Conservation (phyloP, 2,888 invertebrate genomes). For the Augiades crinisus region DNA sequence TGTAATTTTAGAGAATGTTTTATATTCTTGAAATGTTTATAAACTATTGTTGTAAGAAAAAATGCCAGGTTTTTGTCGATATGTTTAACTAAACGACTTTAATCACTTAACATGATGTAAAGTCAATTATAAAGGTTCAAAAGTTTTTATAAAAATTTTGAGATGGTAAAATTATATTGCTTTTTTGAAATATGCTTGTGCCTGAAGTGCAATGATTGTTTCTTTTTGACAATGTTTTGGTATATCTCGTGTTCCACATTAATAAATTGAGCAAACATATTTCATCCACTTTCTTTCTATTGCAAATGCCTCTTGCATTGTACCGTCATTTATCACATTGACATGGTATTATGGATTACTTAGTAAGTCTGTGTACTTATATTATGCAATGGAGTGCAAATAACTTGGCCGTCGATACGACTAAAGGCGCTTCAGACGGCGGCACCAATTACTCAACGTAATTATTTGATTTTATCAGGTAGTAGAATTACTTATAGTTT, state of each 20-base stretch:
- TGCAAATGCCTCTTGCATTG: too few relatives aligned
- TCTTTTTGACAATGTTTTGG: slow-evolving; percentile 34
- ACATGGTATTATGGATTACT: too few relatives aligned
- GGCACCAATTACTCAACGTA: too few relatives aligned
- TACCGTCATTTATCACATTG: too few relatives aligned
- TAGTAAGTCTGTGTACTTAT: too few relatives aligned
- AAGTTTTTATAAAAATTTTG: slow-evolving; percentile 50
- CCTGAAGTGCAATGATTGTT: slow-evolving; percentile 52
- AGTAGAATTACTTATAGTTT: too few relatives aligned
- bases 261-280: slow-evolving; percentile 31
- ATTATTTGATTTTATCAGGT: too few relatives aligned
- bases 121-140: slow-evolving; percentile 73
- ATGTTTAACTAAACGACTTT: slow-evolving; percentile 43
- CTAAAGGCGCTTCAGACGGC: too few relatives aligned
- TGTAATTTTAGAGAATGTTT: slow-evolving; percentile 67
- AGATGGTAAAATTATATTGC: slow-evolving; percentile 39
- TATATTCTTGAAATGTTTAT: slow-evolving; percentile 51
- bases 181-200: slow-evolving; percentile 58
- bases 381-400: too few relatives aligned
- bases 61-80: slow-evolving; percentile 29
- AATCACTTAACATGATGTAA: slow-evolving; percentile 43
- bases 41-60: slow-evolving; percentile 30
- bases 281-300: too few relatives aligned
- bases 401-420: too few relatives aligned
- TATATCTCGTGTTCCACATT: slow-evolving; percentile 52